Percentiles rank a stretch among this genome's conserved stretches.
Conservation (phyloP, 2,888 invertebrate species). For the Conops quadrifasciatus region DNA sequence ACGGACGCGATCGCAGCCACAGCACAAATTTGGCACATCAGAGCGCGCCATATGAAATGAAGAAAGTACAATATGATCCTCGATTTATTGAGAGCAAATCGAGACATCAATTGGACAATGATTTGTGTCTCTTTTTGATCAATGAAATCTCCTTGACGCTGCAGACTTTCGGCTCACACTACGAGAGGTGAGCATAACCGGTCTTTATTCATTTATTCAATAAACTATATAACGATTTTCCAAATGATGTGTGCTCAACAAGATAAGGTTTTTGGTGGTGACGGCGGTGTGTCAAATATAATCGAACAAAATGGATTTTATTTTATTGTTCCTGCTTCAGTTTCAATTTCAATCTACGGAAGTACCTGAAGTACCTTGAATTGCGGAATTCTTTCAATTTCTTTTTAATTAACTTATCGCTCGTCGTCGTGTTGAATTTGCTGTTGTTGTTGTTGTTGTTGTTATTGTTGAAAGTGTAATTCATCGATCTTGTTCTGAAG, state of each 20-base stretch:
- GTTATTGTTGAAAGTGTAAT: too few species aligned
- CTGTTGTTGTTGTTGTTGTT: too few species aligned
- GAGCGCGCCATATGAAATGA: conserved; percentile 44
- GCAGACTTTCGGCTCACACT: conserved; percentile 83
- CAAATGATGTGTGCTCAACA: too few species aligned
- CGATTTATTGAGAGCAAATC: conserved; percentile 63
- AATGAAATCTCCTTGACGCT: conserved; percentile 80
- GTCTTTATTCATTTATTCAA: too few species aligned
- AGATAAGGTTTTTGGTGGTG: too few species aligned
- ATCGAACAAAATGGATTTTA: background rate
- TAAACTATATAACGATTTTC: too few species aligned
- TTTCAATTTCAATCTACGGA: background rate
- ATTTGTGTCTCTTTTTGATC: conserved; percentile 76
- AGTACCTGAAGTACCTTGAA: too few species aligned
- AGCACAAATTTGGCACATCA: too few species aligned
- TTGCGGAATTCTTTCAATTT: too few species aligned
- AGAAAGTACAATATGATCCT: conserved; percentile 55
- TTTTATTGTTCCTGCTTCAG: background rate
- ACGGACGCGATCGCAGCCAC: conserved; percentile 5
- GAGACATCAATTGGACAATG: conserved; percentile 69
- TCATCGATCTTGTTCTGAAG: too few species aligned
- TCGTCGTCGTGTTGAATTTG: too few species aligned
- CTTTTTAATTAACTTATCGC: too few species aligned
- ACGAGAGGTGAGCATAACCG: conserved; percentile 76
- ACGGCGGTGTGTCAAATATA: background rate